A percentile compares a stretch with the other conserved stretches of the same genome.
phyloP scores from a whole-genome alignment of 1,140 invertebrate species.

The Agrilus planipennis region DNA sequence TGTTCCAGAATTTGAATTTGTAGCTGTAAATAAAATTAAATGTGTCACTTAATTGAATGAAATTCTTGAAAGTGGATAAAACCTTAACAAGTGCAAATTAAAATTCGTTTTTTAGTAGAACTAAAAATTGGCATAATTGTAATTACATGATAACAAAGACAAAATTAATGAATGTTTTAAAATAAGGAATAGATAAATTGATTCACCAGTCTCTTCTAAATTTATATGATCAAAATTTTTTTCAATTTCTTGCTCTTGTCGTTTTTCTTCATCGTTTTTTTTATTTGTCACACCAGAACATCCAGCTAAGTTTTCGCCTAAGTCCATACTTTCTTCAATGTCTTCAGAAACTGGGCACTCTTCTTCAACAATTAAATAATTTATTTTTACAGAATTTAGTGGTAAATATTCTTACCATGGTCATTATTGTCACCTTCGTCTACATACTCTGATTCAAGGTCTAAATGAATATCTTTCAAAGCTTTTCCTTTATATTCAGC shows the following conservation, averaged over 20 bases:
- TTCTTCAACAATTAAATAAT: background rate
- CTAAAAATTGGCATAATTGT: no score
- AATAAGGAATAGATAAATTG: no score
- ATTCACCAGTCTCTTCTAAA: no score
- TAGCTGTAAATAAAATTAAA: background rate
- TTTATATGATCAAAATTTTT: no score
- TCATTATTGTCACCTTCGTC: constrained; percentile 14
- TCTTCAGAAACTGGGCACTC: background rate
- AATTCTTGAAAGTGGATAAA: background rate
- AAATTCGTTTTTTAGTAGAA: no score
- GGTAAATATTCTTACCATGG: background rate
- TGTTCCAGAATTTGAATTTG: background rate
- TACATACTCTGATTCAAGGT: constrained; percentile 11
- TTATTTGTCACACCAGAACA: no score
- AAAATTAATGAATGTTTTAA: no score
- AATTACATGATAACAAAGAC: no score
- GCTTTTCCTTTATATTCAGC: constrained; percentile 19
- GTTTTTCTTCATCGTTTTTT: no score
- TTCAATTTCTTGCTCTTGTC: no score
- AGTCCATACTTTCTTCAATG: background rate
- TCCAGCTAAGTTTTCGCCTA: background rate
- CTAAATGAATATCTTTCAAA: constrained; percentile 13
- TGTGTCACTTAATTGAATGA: background rate
- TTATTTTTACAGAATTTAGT: background rate
- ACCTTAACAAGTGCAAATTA: background rate